Percentiles rank a stretch among this genome's conserved stretches.
These are phyloP conservation scores for Plusia festucae DNA, from an alignment of 2,888 invertebrate species.

Conservation along the genomic window DNA sequence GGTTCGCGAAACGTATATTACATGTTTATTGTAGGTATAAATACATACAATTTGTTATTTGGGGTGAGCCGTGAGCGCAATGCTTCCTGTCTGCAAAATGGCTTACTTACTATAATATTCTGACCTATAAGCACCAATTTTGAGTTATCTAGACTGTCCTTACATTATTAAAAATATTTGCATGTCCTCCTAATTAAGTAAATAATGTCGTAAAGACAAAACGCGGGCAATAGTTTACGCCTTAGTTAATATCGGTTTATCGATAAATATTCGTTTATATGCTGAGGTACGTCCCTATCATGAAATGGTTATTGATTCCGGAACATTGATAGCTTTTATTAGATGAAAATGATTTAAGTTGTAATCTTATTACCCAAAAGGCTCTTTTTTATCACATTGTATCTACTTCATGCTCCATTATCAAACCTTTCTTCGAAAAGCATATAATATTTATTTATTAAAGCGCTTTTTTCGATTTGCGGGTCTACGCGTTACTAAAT, in stretches of 20 bases:
- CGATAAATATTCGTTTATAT: slow-evolving; percentile 48
- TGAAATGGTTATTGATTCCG: slow-evolving; percentile 19
- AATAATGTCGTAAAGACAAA: slow-evolving; percentile 51
- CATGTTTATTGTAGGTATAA: neutral
- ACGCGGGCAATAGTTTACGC: slow-evolving; percentile 23
- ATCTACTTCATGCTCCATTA: too few relatives aligned
- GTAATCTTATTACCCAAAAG: too few relatives aligned
- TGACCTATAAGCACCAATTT: too few relatives aligned
- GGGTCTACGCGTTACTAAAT: too few relatives aligned
- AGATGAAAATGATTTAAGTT: too few relatives aligned
- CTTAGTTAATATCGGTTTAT: slow-evolving; percentile 39
- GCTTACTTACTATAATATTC: too few relatives aligned
- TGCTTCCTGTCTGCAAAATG: neutral
- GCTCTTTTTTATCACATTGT: too few relatives aligned
- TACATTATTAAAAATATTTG: neutral
- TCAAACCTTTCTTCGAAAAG: too few relatives aligned
- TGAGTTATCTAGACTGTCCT: neutral
- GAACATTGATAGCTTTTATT: slow-evolving; percentile 9
- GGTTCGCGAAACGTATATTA: neutral
- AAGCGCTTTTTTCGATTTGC: too few relatives aligned
- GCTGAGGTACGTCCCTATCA: slow-evolving; percentile 35
- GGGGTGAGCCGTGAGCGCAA: neutral
- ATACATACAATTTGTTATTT: neutral
- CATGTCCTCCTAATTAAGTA: slow-evolving; percentile 15
- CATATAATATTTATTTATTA: too few relatives aligned